Evolutionary conservation across 2,113 vertebrate genomes (phyloP), one percentile per base, ranked within the genome.

Genomic region (Upupa epops): DNA sequence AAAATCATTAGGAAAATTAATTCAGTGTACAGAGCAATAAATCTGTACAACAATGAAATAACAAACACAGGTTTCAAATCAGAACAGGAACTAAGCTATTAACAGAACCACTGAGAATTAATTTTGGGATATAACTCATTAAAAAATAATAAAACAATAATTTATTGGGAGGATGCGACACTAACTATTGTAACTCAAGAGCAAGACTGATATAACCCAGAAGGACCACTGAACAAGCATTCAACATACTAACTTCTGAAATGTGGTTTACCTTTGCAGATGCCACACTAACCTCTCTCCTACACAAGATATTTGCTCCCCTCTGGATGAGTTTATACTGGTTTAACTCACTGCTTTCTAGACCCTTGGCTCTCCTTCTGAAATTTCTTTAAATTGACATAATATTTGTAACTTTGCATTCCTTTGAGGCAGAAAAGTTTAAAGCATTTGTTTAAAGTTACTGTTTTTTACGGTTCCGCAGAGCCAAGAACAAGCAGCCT

Each of bases 101-200:
- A 63, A 70, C 13, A 86, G 70, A 82, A 65, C 36, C 4, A 8
- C 14, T 11, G 9, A 73, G 24, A 58, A 5, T 32, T 49, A 52
- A 31, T 29, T 6, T 3, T 0, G 42, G 11, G 36, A 46, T 0
- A 4, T 25, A 52, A 26, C 61, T 20, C 77, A 13, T 5, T 5
- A 26, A 22, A 54, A 78, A 34, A 42, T 42, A 51, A 36, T 28
- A 8, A 29, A 18, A 31, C 9, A n/a, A 46, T 29, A 40, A 52
- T 2, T 36, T n/a, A 7, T 21, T 28, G 11, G 37, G 21, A 60
- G 18, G 8, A 32, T 40, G 19, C 8, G 36, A 77, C 19, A 65
- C n/a, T 20, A 73, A 69, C 49, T 6, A 40, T 3, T 34, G 21
- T n/a, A 74, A 31, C 25, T 65, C 83, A 46, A 58, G 24, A 74